Conservation (phyloP, 2,113 vertebrate genomes). For the Junco hyemalis region DNA sequence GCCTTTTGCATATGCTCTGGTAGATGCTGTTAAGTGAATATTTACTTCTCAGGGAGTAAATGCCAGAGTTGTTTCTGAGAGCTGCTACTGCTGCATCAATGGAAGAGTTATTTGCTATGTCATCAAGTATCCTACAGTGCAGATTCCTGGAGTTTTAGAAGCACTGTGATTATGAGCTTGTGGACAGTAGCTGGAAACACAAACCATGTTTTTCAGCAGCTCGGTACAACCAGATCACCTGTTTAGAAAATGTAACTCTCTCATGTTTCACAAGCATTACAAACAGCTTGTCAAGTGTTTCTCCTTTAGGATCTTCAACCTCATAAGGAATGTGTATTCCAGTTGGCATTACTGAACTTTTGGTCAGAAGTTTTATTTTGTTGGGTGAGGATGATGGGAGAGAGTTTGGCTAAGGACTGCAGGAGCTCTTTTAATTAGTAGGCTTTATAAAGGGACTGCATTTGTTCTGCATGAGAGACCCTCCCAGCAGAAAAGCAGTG, state of each 20-base stretch:
- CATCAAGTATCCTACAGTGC: neutral
- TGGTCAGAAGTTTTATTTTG: neutral
- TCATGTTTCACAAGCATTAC: neutral
- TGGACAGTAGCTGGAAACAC: constrained; percentile 13
- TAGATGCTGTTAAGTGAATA: constrained; percentile 39
- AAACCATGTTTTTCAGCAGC: neutral
- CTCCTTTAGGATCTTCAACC: neutral
- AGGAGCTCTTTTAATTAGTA: neutral
- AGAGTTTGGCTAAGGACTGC: neutral
- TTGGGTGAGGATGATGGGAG: neutral
- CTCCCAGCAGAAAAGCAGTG: neutral
- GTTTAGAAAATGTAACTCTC: neutral
- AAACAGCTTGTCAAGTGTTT: neutral
- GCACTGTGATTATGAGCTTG: constrained; percentile 16
- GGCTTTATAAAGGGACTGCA: neutral
- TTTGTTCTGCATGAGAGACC: neutral
- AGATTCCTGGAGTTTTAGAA: constrained; percentile 55
- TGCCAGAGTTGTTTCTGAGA: neutral
- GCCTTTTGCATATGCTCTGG: neutral
- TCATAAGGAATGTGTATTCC: neutral
- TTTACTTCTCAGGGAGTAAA: constrained; percentile 18
- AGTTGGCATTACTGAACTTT: neutral
- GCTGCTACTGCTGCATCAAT: constrained; percentile 3
- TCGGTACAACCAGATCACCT: neutral
- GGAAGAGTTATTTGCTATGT: constrained; percentile 37